Evolutionary conservation across 2,888 invertebrate genomes (phyloP).

Genomic region (Bugula neritina): DNA sequence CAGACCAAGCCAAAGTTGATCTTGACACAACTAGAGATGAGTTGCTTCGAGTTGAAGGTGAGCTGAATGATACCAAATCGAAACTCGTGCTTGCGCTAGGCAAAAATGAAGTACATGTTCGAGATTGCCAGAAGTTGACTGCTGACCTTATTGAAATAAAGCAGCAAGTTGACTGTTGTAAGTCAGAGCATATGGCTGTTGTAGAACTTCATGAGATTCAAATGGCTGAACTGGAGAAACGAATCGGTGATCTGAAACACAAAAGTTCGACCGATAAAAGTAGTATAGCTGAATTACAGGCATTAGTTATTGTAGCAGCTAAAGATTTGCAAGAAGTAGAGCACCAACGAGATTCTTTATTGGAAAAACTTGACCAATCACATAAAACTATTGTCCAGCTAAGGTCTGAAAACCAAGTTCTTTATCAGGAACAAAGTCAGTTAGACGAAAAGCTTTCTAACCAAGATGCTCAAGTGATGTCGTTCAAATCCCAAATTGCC

Average conservation of each 20-base stretch:
- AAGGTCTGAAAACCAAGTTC: neutral
- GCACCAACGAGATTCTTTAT: neutral
- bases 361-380: neutral
- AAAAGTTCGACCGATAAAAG: neutral
- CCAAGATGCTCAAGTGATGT: neutral
- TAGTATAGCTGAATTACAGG: constrained; percentile 7
- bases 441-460: neutral
- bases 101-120: too few species aligned
- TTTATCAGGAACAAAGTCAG: neutral
- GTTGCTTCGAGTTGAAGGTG: neutral
- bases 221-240: neutral
- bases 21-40: neutral
- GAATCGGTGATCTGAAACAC: neutral
- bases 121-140: too few species aligned
- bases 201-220: too few species aligned
- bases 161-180: neutral
- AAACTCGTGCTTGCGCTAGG: neutral
- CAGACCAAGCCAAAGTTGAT: neutral
- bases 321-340: constrained; percentile 23
- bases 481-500: neutral
- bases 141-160: too few species aligned
- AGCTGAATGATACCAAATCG: neutral
- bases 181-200: neutral
- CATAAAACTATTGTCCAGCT: neutral
- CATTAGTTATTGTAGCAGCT: constrained; percentile 2